Evolutionary conservation across 1,140 invertebrate genomes (phyloP).

Genomic region (Zaprionus capensis): DNA sequence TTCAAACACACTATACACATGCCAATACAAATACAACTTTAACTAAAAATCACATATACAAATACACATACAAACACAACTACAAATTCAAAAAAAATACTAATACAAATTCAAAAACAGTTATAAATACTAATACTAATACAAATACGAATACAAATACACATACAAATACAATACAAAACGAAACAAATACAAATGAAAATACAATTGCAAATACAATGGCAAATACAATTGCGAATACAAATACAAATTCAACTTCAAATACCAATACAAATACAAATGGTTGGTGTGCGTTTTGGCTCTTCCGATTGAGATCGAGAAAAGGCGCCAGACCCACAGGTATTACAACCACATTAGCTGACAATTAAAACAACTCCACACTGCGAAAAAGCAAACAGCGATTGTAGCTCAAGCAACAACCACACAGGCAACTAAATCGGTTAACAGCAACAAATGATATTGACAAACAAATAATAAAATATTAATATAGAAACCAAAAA

Average conservation of each 20-base stretch:
- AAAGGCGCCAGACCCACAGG: neutral
- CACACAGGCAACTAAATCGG: slow-evolving; percentile 50
- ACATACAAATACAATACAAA: slow-evolving; percentile 61
- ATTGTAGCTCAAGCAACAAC: slow-evolving; percentile 39
- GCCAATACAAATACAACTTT: slow-evolving; percentile 40
- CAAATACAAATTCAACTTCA: slow-evolving; percentile 55
- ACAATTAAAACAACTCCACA: slow-evolving; percentile 42
- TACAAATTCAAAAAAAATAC: slow-evolving; percentile 42
- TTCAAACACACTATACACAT: slow-evolving; percentile 52
- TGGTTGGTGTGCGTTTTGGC: neutral
- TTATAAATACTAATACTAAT: slow-evolving; percentile 11
- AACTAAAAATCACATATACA: slow-evolving; percentile 35
- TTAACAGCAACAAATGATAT: slow-evolving; percentile 38
- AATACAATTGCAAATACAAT: slow-evolving; percentile 34
- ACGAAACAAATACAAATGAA: slow-evolving; percentile 49
- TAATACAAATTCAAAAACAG: slow-evolving; percentile 27
- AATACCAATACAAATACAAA: slow-evolving; percentile 57
- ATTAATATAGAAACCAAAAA: slow-evolving; percentile 42
- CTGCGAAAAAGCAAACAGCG: slow-evolving; percentile 41
- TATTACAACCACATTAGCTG: slow-evolving; percentile 36
- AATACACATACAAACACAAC: slow-evolving; percentile 5
- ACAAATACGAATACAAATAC: slow-evolving; percentile 58
- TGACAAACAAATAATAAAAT: slow-evolving; percentile 13
- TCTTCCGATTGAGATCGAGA: neutral
- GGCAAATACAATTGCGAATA: slow-evolving; percentile 6